Conservation (phyloP, 2,888 invertebrate species). For the Carabus problematicus region DNA sequence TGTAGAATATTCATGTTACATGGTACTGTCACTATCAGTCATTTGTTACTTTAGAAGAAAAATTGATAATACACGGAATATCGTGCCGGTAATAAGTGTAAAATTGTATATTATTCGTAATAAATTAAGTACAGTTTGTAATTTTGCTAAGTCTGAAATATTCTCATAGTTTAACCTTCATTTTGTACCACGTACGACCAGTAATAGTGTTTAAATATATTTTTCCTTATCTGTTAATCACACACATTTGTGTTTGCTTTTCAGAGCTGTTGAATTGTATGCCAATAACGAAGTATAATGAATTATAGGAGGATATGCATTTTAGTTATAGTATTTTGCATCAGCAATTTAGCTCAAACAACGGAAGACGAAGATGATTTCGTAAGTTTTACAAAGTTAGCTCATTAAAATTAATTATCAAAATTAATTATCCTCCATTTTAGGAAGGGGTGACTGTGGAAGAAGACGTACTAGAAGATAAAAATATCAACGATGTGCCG, state of each 20-base stretch:
- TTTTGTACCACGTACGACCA: conserved; percentile 10
- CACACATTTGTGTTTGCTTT: conserved; percentile 23
- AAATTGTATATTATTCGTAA: too few relatives aligned
- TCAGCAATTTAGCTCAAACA: conserved; percentile 18
- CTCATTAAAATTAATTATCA: conserved; percentile 6
- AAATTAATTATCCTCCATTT: conserved; percentile 29
- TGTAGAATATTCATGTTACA: conserved; percentile 7
- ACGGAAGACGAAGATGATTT: conserved; percentile 23
- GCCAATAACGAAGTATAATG: conserved; percentile 25
- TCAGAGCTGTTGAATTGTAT: conserved; percentile 22
- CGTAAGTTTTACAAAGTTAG: conserved; percentile 21
- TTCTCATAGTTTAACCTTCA: too few relatives aligned
- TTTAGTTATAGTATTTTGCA: conserved; percentile 36
- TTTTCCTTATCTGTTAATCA: conserved; percentile 15
- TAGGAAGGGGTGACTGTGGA: conserved; percentile 46
- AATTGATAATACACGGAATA: conserved; percentile 15
- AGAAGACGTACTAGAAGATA: conserved; percentile 47
- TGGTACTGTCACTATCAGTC: conserved; percentile 6
- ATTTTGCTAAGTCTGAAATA: too few relatives aligned
- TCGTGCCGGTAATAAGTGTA: conserved; percentile 15
- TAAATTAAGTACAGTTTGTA: too few relatives aligned
- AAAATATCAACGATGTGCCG: conserved; percentile 61
- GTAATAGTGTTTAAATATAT: background rate
- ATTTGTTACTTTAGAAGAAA: conserved; percentile 13
- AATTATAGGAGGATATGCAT: conserved; percentile 37